phyloP scores from a whole-genome alignment of 2,888 invertebrate genomes.

The Pollenia angustigena region DNA sequence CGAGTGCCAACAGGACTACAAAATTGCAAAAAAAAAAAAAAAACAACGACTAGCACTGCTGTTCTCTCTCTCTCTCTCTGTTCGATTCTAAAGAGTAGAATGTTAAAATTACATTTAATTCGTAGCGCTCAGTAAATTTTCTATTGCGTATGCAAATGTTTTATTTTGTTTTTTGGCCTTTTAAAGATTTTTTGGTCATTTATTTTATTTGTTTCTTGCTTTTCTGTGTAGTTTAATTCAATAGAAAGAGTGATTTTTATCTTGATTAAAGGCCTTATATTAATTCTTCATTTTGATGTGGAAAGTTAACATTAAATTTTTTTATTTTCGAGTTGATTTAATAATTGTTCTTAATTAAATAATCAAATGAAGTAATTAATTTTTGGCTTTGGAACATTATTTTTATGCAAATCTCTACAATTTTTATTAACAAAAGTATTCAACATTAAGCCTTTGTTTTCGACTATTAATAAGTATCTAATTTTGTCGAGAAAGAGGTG shows the following conservation, averaged over 20 bases:
- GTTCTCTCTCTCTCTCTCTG: too few species aligned
- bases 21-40: constrained; percentile 31
- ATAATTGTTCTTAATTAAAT: constrained; percentile 30
- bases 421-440: too few species aligned
- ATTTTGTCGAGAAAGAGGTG: too few species aligned
- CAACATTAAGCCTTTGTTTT: too few species aligned
- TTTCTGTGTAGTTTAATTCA: background rate
- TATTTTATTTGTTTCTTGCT: constrained; percentile 2
- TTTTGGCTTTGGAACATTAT: constrained; percentile 16
- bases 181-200: constrained; percentile 42
- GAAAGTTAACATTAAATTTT: constrained; percentile 38
- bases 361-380: constrained; percentile 1
- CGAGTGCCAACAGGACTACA: constrained; percentile 50
- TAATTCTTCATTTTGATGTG: background rate
- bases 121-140: constrained; percentile 31
- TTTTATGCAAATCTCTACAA: background rate
- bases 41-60: background rate
- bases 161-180: constrained; percentile 22
- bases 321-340: background rate
- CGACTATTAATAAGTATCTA: too few species aligned
- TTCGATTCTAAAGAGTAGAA: background rate
- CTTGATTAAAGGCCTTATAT: constrained; percentile 2
- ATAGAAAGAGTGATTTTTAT: background rate
- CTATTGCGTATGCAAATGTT: constrained; percentile 48
- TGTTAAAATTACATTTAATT: constrained; percentile 55